These are phyloP conservation scores for Drosophila differens DNA, from an alignment of 2,888 invertebrate genomes.

Conservation along the genomic window DNA sequence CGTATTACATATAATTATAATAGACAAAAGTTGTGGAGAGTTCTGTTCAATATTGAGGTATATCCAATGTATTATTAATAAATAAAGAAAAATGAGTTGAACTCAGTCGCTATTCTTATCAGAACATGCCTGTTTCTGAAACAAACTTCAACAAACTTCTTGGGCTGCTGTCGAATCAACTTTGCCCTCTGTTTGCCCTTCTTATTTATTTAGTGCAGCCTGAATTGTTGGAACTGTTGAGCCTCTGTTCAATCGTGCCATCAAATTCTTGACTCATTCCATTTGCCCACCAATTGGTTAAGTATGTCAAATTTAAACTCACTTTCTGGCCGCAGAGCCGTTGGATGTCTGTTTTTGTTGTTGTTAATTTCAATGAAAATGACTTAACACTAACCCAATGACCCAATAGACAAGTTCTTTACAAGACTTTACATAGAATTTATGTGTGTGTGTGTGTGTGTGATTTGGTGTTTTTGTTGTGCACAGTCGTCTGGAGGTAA, in stretches of 20 bases:
- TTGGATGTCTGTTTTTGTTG: constrained; percentile 29
- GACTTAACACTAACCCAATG: constrained; percentile 81
- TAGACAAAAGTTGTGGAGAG: neutral
- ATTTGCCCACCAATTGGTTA: constrained; percentile 20
- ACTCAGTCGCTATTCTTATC: neutral
- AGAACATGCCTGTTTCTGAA: neutral
- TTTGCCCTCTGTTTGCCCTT: neutral
- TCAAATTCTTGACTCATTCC: constrained; percentile 34
- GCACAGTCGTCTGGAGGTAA: constrained; percentile 65
- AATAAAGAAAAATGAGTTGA: neutral
- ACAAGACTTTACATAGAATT: constrained; percentile 52
- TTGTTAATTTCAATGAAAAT: constrained; percentile 76
- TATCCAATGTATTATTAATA: neutral
- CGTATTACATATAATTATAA: neutral
- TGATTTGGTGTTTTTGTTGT: constrained; percentile 53
- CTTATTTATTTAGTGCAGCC: neutral
- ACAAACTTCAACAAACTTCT: neutral
- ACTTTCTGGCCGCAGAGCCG: constrained; percentile 43
- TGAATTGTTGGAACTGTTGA: neutral
- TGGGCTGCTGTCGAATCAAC: neutral
- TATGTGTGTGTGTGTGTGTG: constrained; percentile 20
- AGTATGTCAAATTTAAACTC: constrained; percentile 52
- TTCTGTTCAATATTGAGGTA: neutral
- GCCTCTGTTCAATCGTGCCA: neutral
- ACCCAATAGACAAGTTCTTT: constrained; percentile 79